Evolutionary conservation across 2,888 invertebrate species (phyloP), one percentile per base, ranked within the genome.

Genomic region (Abscondita cerata): DNA sequence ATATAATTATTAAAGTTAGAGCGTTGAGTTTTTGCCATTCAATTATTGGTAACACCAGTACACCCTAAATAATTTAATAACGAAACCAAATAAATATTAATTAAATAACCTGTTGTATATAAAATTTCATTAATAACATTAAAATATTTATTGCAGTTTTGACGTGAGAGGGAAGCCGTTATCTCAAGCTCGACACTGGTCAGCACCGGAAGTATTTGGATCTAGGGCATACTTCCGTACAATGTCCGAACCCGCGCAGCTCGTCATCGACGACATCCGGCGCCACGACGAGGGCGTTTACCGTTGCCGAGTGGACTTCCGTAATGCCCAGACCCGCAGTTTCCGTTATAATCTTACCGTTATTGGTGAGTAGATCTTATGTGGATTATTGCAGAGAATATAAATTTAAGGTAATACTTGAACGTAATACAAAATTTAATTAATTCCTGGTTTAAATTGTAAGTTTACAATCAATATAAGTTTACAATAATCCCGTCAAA

Each of bases 271-370:
- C 79, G 92, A 93, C 83, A 90, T 95, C 75, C 90, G 92, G 81
- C 86, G 93, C 47, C 89, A 89, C 76, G 95, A 95, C 81, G 93
- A 95, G 80, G 94, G 94, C 74, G 88, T 92, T 71, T 95, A 95
- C 84, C 86, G 95, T 67, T 95, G 95, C 81, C 84, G 95, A 66
- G 92, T 95, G 70, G 95, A 95, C 85, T 95, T 94, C 84, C 86
- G 91, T 67, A 92, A 93, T 80, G 92, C 93, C 67, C 94, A 94
- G 82, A 94, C 95, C 64, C 89, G 93, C 78, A 93, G 92, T 82
- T 90, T 92, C 81, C 87, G 92, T 76, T 93, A 94, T 83, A 93
- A 94, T 82, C 89, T 95, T 75, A 93, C 93, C 67, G 93, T 95
- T 70, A 91, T 94, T 76, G 93, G 95, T 95, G 78, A 90, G 92